A percentile compares a stretch with the other conserved stretches of the same genome.
phyloP scores from a whole-genome alignment of 2,797 vertebrate species.

The Tapera naevia region DNA sequence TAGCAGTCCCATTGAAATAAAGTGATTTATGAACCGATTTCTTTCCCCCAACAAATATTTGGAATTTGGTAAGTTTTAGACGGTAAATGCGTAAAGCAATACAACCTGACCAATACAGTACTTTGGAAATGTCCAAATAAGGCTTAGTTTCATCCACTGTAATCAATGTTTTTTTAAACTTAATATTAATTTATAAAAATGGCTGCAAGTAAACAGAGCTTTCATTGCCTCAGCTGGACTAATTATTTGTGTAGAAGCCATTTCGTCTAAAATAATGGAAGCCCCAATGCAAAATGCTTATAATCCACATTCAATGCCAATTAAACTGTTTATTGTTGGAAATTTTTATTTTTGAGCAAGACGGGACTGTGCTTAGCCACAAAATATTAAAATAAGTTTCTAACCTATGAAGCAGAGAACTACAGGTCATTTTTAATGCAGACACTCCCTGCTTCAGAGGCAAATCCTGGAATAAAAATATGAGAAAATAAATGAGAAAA shows the following conservation, averaged over 20 bases:
- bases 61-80: constrained; percentile 80
- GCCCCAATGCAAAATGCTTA: constrained; percentile 76
- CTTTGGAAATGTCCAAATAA: constrained; percentile 73
- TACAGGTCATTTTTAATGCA: constrained; percentile 99
- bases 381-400: constrained; percentile 99
- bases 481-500: constrained; percentile 99
- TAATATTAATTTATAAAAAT: constrained; percentile 72
- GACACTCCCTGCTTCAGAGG: constrained; percentile 99
- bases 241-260: constrained; percentile 71
- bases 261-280: constrained; percentile 72
- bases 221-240: constrained; percentile 74
- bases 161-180: constrained; percentile 27
- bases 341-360: constrained; percentile 69
- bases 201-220: constrained; percentile 73
- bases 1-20: constrained; percentile 90
- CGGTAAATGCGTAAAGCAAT: constrained; percentile 71
- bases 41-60: constrained; percentile 76
- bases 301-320: constrained; percentile 79
- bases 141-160: constrained; percentile 45
- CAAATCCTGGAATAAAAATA: constrained; percentile 99
- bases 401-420: constrained; percentile 99
- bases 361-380: constrained; percentile 97
- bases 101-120: constrained; percentile 54
- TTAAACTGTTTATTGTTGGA: constrained; percentile 69
- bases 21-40: constrained; percentile 77